phyloP scores from a whole-genome alignment of 2,113 vertebrate species.

The Chauna torquata region DNA sequence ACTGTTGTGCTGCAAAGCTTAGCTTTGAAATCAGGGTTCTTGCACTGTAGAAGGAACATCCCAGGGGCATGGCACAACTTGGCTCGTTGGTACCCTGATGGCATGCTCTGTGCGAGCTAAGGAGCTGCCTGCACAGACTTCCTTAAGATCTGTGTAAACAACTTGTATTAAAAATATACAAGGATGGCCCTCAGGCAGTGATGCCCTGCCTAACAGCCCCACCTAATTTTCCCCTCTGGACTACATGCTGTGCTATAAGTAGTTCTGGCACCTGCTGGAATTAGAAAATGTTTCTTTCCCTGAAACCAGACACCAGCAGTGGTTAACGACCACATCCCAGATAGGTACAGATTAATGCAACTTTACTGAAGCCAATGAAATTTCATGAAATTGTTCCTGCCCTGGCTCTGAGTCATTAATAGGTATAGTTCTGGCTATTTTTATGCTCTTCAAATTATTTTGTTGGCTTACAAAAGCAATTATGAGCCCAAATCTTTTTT shows the following conservation, averaged over 20 bases:
- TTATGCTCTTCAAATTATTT: background rate
- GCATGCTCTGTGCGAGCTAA: background rate
- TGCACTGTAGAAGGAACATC: fast-evolving
- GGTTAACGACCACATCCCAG: background rate
- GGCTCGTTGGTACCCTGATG: background rate
- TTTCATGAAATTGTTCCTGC: background rate
- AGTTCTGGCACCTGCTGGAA: background rate
- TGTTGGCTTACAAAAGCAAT: background rate
- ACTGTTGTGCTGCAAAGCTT: background rate
- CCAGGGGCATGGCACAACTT: background rate
- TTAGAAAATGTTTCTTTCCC: background rate
- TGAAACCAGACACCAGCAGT: background rate
- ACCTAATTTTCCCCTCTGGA: background rate
- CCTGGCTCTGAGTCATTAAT: background rate
- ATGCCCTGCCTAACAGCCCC: background rate
- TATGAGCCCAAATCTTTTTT: background rate
- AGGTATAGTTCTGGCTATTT: background rate
- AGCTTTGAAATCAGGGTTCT: background rate
- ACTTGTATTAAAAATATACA: background rate
- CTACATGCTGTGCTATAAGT: background rate
- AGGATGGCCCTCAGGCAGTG: background rate
- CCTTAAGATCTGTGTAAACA: background rate
- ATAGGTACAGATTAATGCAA: background rate
- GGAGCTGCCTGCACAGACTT: background rate
- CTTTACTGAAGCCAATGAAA: background rate